A percentile compares a stretch with the other conserved stretches of the same genome.
Conservation (phyloP, 2,888 invertebrate genomes). For the Adelphocoris suturalis region DNA sequence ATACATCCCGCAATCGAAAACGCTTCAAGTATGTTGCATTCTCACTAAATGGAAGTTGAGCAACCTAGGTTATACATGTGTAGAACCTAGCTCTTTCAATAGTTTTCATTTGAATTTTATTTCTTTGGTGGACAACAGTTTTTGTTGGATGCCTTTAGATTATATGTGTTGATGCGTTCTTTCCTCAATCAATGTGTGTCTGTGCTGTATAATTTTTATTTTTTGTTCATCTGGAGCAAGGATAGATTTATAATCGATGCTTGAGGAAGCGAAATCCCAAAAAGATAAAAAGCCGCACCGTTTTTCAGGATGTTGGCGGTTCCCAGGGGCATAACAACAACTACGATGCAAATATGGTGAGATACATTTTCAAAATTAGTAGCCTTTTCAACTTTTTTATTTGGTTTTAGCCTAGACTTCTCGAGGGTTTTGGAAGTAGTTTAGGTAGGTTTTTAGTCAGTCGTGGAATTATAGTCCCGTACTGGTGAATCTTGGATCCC, state of each 20-base stretch:
- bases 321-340: conserved; percentile 74
- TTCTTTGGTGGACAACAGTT: conserved; percentile 14
- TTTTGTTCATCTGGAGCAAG: conserved; percentile 42
- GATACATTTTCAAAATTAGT: conserved; percentile 67
- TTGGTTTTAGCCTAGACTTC: conserved; percentile 60
- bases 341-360: conserved; percentile 75
- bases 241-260: conserved; percentile 39
- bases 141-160: conserved; percentile 34
- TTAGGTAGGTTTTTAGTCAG: conserved; percentile 11
- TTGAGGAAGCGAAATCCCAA: conserved; percentile 62
- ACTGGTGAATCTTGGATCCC: conserved; percentile 21
- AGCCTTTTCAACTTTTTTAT: conserved; percentile 48
- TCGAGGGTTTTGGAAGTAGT: conserved; percentile 42
- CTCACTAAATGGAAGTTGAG: background rate
- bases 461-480: background rate
- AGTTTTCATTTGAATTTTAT: conserved; percentile 16
- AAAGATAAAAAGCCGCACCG: conserved; percentile 58
- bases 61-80: background rate
- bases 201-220: conserved; percentile 32
- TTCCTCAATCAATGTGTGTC: conserved; percentile 41
- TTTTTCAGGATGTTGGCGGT: conserved; percentile 74
- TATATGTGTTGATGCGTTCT: conserved; percentile 40
- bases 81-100: conserved; percentile 13
- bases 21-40: conserved; percentile 50
- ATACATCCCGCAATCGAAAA: background rate